A percentile compares a stretch with the other conserved stretches of the same genome.
phyloP scores from a whole-genome alignment of 2,888 invertebrate genomes.

The Harpalus rubripes region DNA sequence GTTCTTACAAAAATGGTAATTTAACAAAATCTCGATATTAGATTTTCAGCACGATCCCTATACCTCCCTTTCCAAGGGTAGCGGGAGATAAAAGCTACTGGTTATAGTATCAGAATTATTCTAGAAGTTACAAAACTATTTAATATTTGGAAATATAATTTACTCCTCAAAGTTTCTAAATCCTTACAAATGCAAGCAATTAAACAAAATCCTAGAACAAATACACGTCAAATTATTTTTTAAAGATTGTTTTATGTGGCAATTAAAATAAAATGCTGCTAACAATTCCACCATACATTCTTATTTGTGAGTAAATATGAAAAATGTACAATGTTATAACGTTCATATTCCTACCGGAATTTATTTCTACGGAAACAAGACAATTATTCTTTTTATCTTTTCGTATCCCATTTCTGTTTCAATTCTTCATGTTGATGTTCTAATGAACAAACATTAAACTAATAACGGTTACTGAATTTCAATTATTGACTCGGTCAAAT shows the following conservation, averaged over 20 bases:
- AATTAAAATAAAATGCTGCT: conserved; percentile 25
- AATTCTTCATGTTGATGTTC: not conserved
- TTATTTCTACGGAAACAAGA: conserved; percentile 7
- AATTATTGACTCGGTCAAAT: not conserved
- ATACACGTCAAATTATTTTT: not conserved
- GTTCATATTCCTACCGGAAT: conserved; percentile 14
- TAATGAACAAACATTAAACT: not conserved
- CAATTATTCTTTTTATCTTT: not conserved
- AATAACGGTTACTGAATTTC: not conserved
- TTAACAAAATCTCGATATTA: too few relatives aligned
- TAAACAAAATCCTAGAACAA: conserved; percentile 7
- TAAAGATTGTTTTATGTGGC: conserved; percentile 4
- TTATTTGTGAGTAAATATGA: conserved; percentile 12
- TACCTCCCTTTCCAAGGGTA: too few relatives aligned
- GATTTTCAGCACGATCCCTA: too few relatives aligned
- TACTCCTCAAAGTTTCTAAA: too few relatives aligned
- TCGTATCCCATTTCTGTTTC: not conserved
- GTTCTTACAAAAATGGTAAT: too few relatives aligned
- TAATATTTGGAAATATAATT: too few relatives aligned
- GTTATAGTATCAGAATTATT: too few relatives aligned
- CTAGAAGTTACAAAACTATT: too few relatives aligned
- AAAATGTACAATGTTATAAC: conserved; percentile 19
- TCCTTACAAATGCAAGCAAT: conserved; percentile 12
- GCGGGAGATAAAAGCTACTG: too few relatives aligned
- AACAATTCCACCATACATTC: not conserved